Evolutionary conservation across 2,797 vertebrate genomes (phyloP).

Genomic region (Gallinago solitaria): DNA sequence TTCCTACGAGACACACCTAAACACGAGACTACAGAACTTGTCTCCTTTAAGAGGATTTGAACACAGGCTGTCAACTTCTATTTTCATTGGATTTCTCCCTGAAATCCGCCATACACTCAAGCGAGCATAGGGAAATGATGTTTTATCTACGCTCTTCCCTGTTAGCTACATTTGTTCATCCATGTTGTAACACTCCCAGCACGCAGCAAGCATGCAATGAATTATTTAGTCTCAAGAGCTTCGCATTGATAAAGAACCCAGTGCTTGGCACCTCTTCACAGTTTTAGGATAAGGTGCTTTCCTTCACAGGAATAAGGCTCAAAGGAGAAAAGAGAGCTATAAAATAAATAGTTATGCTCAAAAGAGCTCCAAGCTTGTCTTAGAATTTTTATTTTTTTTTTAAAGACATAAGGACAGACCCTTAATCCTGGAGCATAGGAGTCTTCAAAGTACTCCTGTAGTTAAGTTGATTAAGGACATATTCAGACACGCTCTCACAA

Average conservation of each 20-base stretch:
- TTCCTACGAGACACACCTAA: neutral
- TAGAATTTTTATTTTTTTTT: neutral
- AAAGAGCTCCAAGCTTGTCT: neutral
- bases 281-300: neutral
- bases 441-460: neutral
- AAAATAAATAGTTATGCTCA: neutral
- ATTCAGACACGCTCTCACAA: constrained; percentile 18
- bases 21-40: neutral
- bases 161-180: neutral
- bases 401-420: neutral
- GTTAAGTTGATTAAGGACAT: constrained; percentile 21
- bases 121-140: neutral
- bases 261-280: neutral
- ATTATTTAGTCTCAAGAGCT: neutral
- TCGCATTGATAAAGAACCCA: neutral
- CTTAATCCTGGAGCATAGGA: neutral
- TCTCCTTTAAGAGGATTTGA: constrained; percentile 3
- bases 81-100: constrained; percentile 11
- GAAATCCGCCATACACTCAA: neutral
- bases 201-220: neutral
- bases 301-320: neutral
- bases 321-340: neutral
- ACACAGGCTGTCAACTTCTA: neutral
- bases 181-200: neutral
- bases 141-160: neutral